Percentiles rank a stretch among this genome's conserved stretches.
phyloP scores from a whole-genome alignment of 1,140 invertebrate genomes.

The Lordiphosa clarofinis region DNA sequence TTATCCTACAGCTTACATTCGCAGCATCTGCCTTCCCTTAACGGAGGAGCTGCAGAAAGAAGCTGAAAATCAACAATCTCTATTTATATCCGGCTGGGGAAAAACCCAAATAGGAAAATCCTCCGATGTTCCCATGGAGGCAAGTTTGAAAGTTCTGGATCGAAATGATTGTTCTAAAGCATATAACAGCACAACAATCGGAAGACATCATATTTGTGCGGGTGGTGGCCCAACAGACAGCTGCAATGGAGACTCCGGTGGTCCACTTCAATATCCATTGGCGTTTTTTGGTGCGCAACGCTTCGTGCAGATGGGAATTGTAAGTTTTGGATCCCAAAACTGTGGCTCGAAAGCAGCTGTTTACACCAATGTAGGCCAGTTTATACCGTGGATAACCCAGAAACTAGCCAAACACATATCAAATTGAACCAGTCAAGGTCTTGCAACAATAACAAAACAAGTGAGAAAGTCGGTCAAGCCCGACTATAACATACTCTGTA shows the following conservation, averaged over 20 bases:
- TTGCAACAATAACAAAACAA: too few relatives aligned
- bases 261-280: slow-evolving; percentile 21
- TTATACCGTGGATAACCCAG: background rate
- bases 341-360: slow-evolving; percentile 29
- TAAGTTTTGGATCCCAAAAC: slow-evolving; percentile 4
- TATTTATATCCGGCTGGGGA: slow-evolving; percentile 36
- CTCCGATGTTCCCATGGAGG: slow-evolving; percentile 14
- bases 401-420: too few relatives aligned
- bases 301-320: slow-evolving; percentile 38
- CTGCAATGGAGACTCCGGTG: slow-evolving; percentile 35
- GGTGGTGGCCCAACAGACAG: slow-evolving; percentile 7
- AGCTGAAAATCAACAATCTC: background rate
- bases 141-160: background rate
- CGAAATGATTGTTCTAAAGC: background rate
- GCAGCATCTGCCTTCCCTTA: slow-evolving; percentile 34
- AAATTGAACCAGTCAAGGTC: too few relatives aligned
- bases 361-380: slow-evolving; percentile 23
- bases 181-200: background rate
- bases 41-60: background rate
- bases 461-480: too few relatives aligned
- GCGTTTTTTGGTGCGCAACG: slow-evolving; percentile 1
- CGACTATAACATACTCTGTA: too few relatives aligned
- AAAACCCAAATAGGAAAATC: background rate
- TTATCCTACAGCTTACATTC: slow-evolving; percentile 19
- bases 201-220: slow-evolving; percentile 19